Evolutionary conservation across 2,888 invertebrate species (phyloP).

Genomic region (Argyresthia goedartella): DNA sequence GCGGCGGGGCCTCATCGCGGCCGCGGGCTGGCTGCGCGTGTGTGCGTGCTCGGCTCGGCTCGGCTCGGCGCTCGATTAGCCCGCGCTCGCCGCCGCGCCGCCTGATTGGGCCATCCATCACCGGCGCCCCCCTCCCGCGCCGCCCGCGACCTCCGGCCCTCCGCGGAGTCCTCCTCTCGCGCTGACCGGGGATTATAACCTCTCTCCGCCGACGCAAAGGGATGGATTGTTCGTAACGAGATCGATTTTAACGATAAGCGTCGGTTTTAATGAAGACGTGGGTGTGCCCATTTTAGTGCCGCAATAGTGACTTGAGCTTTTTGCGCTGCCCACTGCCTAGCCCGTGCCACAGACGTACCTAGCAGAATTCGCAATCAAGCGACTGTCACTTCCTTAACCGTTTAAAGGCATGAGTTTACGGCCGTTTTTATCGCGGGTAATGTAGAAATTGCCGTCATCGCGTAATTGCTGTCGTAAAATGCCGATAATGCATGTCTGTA

Average conservation of each 20-base stretch:
- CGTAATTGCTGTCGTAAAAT: background rate
- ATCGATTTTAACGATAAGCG: conserved; percentile 61
- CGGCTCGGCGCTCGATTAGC: conserved; percentile 62
- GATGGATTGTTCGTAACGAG: conserved; percentile 59
- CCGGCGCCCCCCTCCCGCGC: conserved; percentile 33
- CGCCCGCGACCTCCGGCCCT: conserved; percentile 40
- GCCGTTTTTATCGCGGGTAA: too few species aligned
- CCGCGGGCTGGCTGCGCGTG: conserved; percentile 30
- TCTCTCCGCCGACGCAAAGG: conserved; percentile 4
- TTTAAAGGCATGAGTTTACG: too few species aligned
- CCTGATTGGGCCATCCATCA: conserved; percentile 73
- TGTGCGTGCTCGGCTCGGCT: conserved; percentile 45
- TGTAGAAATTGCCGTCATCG: too few species aligned
- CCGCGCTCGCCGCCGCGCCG: conserved; percentile 61
- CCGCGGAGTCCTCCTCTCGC: conserved; percentile 26
- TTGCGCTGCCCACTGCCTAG: conserved; percentile 11
- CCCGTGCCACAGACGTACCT: background rate
- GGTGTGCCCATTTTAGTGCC: conserved; percentile 37
- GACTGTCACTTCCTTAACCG: too few species aligned
- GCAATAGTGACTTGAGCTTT: conserved; percentile 21
- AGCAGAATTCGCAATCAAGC: background rate
- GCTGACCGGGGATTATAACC: conserved; percentile 14
- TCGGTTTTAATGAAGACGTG: conserved; percentile 62
- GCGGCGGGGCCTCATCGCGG: conserved; percentile 15
- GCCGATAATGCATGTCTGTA: background rate